These are phyloP conservation scores for Sylvia borin DNA, from an alignment of 2,797 vertebrate species.

Conservation along the genomic window DNA sequence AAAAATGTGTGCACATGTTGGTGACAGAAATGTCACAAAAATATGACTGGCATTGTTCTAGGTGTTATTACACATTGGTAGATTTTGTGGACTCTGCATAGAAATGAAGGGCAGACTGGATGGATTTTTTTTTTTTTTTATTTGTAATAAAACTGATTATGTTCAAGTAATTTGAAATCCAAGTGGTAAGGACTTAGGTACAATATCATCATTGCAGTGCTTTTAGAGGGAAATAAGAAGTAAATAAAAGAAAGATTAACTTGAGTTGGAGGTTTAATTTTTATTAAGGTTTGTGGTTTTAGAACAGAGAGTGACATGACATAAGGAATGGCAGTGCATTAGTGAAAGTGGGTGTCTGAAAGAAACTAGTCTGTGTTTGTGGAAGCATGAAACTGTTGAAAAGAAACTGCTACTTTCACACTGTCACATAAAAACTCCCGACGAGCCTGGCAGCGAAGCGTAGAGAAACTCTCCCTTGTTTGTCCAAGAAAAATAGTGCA, in stretches of 20 bases:
- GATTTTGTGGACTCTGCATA: not conserved
- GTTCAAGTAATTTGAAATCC: not conserved
- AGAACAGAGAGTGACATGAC: not conserved
- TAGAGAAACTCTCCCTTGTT: constrained; percentile 36
- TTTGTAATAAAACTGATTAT: not conserved
- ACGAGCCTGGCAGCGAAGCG: constrained; percentile 11
- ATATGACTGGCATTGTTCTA: not conserved
- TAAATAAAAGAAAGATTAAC: not conserved
- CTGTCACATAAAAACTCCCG: constrained; percentile 33
- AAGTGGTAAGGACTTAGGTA: not conserved
- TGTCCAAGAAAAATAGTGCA: not conserved
- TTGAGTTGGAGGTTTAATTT: not conserved
- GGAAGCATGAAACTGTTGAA: constrained; percentile 57
- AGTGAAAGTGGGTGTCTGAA: constrained; percentile 31
- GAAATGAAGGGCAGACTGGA: not conserved
- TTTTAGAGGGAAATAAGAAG: not conserved
- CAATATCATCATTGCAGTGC: not conserved
- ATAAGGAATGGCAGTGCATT: not conserved
- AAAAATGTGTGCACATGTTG: fast-evolving
- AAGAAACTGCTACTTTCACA: constrained; percentile 62
- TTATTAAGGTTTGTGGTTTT: not conserved
- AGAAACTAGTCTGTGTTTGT: constrained; percentile 38
- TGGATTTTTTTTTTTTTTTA: not conserved
- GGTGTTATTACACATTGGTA: not conserved
- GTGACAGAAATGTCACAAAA: not conserved